Base-by-base conservation (phyloP, 2,888 invertebrate species). In the Hypercompe scribonia region DNA sequence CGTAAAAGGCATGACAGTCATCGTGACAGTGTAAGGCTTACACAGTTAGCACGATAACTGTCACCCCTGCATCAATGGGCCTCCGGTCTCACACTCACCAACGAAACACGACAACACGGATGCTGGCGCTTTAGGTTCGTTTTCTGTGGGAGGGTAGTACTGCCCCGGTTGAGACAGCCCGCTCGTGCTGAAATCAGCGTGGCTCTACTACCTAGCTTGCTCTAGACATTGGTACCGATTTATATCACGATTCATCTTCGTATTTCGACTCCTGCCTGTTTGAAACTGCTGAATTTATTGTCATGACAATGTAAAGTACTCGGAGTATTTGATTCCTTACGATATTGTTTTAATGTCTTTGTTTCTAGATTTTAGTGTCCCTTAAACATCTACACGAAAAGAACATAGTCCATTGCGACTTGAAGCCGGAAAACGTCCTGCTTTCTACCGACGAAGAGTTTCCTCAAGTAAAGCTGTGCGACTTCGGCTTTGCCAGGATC, bases 401-500 rank as follows among this genome's bases (percentile, higher is more conserved):
- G 95, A 99, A 99, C 95, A 99, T 99, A 86, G 99, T 99, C 31
- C 99, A 99, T 93, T 99, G 99, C 95, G 99, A 99, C 96, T 95
- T 99, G 87, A 99, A 99, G 92, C 99, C 99, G 5, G 99, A 99
- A 95, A 99, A 99, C 95, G 99, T 99, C 39, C 96, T 99, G 78
- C 96, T 99, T 72, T 99, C 99, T 72, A 98, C 99, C 10, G 98
- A 99, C 93, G 97, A 97, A 42, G 99, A 99, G 90, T 99, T 98
- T 94, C 99, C 99, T 54, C 99, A 99, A 96, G 99, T 99, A 69
- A 99, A 99, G 95, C 96, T 99, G 46, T 99, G 99, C 94, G 99
- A 99, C 96, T 99, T 99, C 95, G 99, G 99, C 68, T 99, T 99
- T 96, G 99, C 99, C 13, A 96, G 99, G 83, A 99, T 99, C 90